Evolutionary conservation across 2,888 invertebrate genomes (phyloP).

Genomic region (Notocelia uddmanniana): DNA sequence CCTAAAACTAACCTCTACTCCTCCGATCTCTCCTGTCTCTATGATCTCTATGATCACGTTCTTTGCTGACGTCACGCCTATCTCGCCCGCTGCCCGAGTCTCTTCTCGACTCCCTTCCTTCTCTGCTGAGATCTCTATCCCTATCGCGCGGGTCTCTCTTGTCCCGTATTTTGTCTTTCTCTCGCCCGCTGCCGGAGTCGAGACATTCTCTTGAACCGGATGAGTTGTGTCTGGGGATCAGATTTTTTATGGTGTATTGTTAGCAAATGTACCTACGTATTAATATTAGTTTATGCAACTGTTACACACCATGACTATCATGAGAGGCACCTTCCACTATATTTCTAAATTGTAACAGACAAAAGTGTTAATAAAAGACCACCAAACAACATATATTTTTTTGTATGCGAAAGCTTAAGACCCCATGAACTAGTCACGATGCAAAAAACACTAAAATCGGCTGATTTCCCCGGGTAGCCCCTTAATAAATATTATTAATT

Average conservation of each 20-base stretch:
- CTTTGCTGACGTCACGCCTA: slow-evolving; percentile 73
- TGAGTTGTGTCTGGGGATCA: slow-evolving; percentile 74
- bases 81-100: slow-evolving; percentile 80
- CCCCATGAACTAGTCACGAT: too few species aligned
- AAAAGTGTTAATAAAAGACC: too few species aligned
- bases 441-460: too few species aligned
- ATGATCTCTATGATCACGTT: slow-evolving; percentile 62
- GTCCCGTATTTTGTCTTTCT: slow-evolving; percentile 76
- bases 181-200: slow-evolving; percentile 82
- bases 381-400: too few species aligned
- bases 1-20: slow-evolving; percentile 59
- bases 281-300: too few species aligned
- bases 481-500: background rate
- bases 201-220: slow-evolving; percentile 81
- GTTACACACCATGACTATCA: too few species aligned
- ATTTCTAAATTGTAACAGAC: too few species aligned
- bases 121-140: slow-evolving; percentile 74
- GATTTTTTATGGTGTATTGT: too few species aligned
- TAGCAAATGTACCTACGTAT: too few species aligned
- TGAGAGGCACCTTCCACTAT: too few species aligned
- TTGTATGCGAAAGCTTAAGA: too few species aligned
- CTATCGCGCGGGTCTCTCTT: slow-evolving; percentile 74
- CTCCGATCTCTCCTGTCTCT: slow-evolving; percentile 67
- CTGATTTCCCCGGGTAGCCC: too few species aligned
- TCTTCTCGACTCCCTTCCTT: slow-evolving; percentile 68